Evolutionary conservation across 1,140 invertebrate species (phyloP).

Genomic region (Drosophila kohkoa): DNA sequence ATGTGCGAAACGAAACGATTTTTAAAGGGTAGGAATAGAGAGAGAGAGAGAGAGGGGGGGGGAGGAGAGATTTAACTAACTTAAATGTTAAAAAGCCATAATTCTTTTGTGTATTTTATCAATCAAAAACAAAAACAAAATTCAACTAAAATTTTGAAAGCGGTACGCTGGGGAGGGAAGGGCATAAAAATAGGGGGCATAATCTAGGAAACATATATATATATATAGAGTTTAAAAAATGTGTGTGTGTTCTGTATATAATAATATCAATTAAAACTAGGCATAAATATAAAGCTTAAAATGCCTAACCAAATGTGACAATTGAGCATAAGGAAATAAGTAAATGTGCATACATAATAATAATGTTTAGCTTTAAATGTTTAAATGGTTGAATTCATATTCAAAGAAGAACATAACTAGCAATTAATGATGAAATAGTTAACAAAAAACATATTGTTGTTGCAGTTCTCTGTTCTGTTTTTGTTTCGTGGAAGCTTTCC

Average conservation of each 20-base stretch:
- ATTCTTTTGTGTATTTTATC: constrained; percentile 27
- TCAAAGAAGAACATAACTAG: constrained; percentile 48
- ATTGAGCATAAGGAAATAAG: constrained; percentile 79
- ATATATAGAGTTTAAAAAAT: constrained; percentile 46
- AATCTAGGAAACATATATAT: constrained; percentile 46
- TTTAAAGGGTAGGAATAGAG: constrained; percentile 25
- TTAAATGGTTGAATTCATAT: constrained; percentile 11
- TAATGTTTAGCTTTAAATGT: constrained; percentile 18
- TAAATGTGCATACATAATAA: constrained; percentile 65
- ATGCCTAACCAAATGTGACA: constrained; percentile 63
- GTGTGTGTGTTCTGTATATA: constrained; percentile 38
- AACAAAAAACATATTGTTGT: constrained; percentile 51
- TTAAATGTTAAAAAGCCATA: constrained; percentile 74
- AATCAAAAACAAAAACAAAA: constrained; percentile 62
- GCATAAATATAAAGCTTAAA: constrained; percentile 79
- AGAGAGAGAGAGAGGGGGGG: too few species aligned
- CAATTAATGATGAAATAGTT: constrained; percentile 48
- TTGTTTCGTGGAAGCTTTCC: constrained; percentile 59
- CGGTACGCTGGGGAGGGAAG: neutral
- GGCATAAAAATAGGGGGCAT: constrained; percentile 29
- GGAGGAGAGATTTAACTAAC: constrained; percentile 66
- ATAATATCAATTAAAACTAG: constrained; percentile 79
- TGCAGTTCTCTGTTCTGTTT: constrained; percentile 8
- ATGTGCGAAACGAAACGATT: constrained; percentile 46
- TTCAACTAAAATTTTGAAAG: constrained; percentile 63